These are phyloP conservation scores for Limnephilus auricula DNA, from an alignment of 2,888 invertebrate genomes.

Conservation along the genomic window DNA sequence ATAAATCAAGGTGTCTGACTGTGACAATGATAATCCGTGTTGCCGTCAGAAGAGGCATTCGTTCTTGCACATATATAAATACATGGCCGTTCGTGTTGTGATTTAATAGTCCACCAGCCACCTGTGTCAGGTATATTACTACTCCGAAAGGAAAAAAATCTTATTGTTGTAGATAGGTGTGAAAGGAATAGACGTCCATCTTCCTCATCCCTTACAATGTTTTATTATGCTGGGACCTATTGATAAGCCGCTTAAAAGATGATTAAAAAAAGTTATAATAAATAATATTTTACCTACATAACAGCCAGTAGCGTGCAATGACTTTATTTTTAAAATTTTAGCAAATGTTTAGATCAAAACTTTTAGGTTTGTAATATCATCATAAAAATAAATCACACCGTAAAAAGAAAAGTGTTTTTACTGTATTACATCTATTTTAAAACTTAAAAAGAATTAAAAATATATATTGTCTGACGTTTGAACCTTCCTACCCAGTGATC, in stretches of 20 bases:
- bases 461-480: too few relatives aligned
- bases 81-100: background rate
- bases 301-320: background rate
- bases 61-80: background rate
- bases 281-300: background rate
- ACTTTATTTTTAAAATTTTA: background rate
- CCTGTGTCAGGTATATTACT: background rate
- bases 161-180: background rate
- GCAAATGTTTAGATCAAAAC: background rate
- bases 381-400: too few relatives aligned
- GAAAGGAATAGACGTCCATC: constrained; percentile 2
- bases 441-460: too few relatives aligned
- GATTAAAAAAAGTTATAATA: background rate
- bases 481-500: too few relatives aligned
- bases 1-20: background rate
- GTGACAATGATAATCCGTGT: background rate
- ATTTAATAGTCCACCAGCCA: background rate
- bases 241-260: background rate
- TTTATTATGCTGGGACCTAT: background rate
- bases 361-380: background rate
- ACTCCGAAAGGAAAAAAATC: background rate
- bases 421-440: too few relatives aligned
- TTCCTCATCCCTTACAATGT: background rate
- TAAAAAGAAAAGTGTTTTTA: too few relatives aligned
- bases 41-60: background rate